A percentile compares a stretch with the other conserved stretches of the same genome.
phyloP scores from a whole-genome alignment of 2,888 invertebrate genomes.

The Lithophane ornitopus region DNA sequence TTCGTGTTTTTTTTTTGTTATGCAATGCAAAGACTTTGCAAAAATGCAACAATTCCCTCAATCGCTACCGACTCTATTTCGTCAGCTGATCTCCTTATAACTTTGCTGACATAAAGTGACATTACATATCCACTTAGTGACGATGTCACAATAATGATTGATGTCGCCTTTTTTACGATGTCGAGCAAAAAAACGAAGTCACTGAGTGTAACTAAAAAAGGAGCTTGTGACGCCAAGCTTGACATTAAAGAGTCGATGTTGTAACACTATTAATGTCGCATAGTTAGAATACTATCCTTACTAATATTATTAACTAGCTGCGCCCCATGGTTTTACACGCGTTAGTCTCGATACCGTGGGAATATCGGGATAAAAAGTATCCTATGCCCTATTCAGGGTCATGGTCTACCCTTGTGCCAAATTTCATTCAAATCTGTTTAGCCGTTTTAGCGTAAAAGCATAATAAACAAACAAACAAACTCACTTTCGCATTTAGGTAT shows the following conservation, averaged over 20 bases:
- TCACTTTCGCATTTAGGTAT: too few relatives aligned
- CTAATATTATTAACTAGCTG: too few relatives aligned
- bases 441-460: too few relatives aligned
- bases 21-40: neutral
- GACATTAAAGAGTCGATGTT: slow-evolving; percentile 6
- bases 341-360: too few relatives aligned
- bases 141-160: slow-evolving; percentile 58
- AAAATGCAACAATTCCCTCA: neutral
- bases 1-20: neutral
- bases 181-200: slow-evolving; percentile 33
- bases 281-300: neutral
- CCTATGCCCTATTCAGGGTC: too few relatives aligned
- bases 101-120: slow-evolving; percentile 49
- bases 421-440: too few relatives aligned
- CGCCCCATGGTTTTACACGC: too few relatives aligned
- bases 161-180: slow-evolving; percentile 34
- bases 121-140: slow-evolving; percentile 57
- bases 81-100: slow-evolving; percentile 26
- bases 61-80: neutral
- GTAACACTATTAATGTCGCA: slow-evolving; percentile 2
- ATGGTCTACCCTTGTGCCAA: too few relatives aligned
- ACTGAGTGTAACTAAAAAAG: slow-evolving; percentile 53
- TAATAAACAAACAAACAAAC: too few relatives aligned
- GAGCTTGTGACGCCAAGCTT: slow-evolving; percentile 10
- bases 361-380: too few relatives aligned